Percentiles rank a stretch among this genome's conserved stretches.
Conservation (phyloP, 2,797 vertebrate species). For the Botia almorhae region DNA sequence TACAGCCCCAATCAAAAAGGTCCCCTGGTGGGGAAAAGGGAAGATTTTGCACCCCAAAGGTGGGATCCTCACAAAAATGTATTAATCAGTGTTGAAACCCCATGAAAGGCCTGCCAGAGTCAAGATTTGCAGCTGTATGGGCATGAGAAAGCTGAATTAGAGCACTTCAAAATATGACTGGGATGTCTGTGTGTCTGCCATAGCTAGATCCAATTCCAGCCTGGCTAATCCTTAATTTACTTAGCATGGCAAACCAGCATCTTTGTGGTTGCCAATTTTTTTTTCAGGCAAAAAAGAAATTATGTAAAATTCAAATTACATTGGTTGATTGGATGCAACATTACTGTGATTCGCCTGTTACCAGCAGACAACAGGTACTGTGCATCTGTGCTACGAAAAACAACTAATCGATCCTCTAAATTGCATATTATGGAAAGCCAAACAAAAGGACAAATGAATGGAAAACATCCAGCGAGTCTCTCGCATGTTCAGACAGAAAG, state of each 20-base stretch:
- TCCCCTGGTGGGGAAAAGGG: constrained; percentile 58
- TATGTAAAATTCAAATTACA: constrained; percentile 50
- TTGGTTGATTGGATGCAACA: constrained; percentile 50
- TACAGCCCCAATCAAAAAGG: constrained; percentile 64
- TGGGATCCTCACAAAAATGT: constrained; percentile 47
- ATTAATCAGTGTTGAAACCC: constrained; percentile 48
- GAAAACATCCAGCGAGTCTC: constrained; percentile 62
- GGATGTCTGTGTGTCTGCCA: constrained; percentile 39
- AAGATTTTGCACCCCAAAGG: constrained; percentile 39
- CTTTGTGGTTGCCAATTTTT: constrained; percentile 38
- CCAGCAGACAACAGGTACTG: constrained; percentile 65
- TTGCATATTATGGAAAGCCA: constrained; percentile 70
- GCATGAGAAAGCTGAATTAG: constrained; percentile 43
- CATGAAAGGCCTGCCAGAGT: constrained; percentile 33
- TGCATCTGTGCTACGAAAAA: constrained; percentile 65
- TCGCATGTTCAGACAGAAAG: constrained; percentile 62
- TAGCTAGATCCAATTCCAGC: constrained; percentile 50
- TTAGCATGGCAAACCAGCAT: constrained; percentile 43
- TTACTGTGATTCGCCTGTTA: constrained; percentile 49
- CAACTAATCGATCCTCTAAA: constrained; percentile 74
- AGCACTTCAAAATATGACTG: constrained; percentile 39
- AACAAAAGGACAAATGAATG: constrained; percentile 74
- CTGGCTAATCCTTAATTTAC: constrained; percentile 55
- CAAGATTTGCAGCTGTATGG: constrained; percentile 47
- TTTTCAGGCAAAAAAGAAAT: constrained; percentile 48